Base-by-base conservation (phyloP, 2,113 vertebrate genomes). In the Oxygymnocypris stewartii region DNA sequence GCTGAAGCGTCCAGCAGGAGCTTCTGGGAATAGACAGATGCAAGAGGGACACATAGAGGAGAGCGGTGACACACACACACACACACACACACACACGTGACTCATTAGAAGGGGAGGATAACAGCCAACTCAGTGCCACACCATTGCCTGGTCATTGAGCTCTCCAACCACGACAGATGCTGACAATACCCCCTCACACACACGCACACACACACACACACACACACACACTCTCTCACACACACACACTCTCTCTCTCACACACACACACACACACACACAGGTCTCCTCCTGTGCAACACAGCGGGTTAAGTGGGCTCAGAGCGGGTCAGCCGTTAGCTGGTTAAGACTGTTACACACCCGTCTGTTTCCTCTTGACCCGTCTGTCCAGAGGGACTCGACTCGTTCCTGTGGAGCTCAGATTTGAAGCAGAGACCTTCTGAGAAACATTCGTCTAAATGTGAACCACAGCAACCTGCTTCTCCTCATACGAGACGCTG, bases 161-260 rank as follows among this genome's bases (percentile, higher is more conserved):
- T 97, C 96, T 98, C 97, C 96, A 97, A 98, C 96, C 96, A 95
- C 96, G 95, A 97, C 97, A 99, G 98, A 99, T 99, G 97, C 98
- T 97, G 95, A 96, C 96, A 97, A 96, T 96, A 95, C 96, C 96
- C 92, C 84, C 93, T 92, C 49, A 4, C 49, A 14, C 49, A 14
- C 49, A 14, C 49, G 14, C 49, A 14, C 49, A 51, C 49, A 51
- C 49, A 44, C 42, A 51, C 49, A 92, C 90, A 92, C 89, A 86
- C n/a, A n/a, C n/a, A n/a, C n/a, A n/a, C n/a, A n/a, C n/a, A n/a
- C n/a, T n/a, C n/a, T n/a, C n/a, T n/a, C n/a, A n/a, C n/a, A n/a
- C n/a, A n/a, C n/a, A n/a, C n/a, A n/a, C n/a, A n/a, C n/a, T n/a
- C n/a, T n/a, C n/a, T n/a, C n/a, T n/a, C n/a, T n/a, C n/a, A n/a